phyloP scores from a whole-genome alignment of 2,797 vertebrate species.

The Falco peregrinus region DNA sequence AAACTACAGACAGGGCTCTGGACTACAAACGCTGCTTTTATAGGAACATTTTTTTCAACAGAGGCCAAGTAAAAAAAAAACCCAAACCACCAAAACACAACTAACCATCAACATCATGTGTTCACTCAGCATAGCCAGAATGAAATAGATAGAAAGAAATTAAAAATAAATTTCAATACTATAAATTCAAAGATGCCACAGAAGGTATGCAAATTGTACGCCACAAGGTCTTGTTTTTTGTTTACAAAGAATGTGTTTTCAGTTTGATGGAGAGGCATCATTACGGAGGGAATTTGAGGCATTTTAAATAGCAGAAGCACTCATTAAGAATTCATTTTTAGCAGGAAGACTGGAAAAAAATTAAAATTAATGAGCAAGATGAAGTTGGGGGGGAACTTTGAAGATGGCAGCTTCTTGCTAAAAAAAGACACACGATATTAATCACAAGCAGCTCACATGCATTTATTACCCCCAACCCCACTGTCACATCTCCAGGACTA shows the following conservation, averaged over 20 bases:
- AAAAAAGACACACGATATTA: conserved; percentile 50
- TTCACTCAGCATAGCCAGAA: neutral
- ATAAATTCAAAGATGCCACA: conserved; percentile 66
- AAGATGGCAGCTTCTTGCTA: conserved; percentile 52
- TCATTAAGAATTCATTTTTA: conserved; percentile 74
- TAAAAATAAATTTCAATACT: conserved; percentile 75
- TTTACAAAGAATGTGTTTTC: conserved; percentile 62
- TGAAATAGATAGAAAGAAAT: conserved; percentile 45
- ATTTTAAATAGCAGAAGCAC: conserved; percentile 65
- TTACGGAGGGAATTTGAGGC: conserved; percentile 64
- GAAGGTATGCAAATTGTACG: conserved; percentile 62
- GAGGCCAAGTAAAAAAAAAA: neutral
- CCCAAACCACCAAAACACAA: neutral
- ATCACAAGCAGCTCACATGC: conserved; percentile 36
- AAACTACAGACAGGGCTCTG: neutral
- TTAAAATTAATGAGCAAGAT: conserved; percentile 73
- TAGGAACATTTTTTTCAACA: neutral
- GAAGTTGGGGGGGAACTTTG: neutral
- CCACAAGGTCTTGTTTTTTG: conserved; percentile 66
- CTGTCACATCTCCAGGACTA: neutral
- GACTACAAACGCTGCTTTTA: neutral
- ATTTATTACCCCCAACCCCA: neutral
- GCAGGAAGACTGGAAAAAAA: conserved; percentile 64
- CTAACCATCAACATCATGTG: conserved; percentile 14
- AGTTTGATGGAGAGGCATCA: conserved; percentile 68